Percentiles rank a stretch among this genome's conserved stretches.
These are phyloP conservation scores for Mesitornis unicolor DNA, from an alignment of 2,113 vertebrate genomes.

Conservation along the genomic window DNA sequence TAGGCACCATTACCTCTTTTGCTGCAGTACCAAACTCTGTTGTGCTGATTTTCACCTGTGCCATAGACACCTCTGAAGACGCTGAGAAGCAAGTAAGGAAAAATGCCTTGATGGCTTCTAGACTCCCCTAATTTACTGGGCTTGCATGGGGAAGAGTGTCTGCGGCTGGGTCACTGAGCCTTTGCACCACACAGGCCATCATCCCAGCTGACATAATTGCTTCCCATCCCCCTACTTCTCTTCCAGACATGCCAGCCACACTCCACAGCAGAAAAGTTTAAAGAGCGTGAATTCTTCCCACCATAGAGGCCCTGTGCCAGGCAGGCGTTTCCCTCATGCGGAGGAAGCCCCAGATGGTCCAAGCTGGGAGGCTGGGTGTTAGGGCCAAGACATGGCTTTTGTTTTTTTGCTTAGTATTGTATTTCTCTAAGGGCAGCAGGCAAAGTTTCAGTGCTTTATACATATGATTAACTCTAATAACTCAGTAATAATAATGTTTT, in stretches of 20 bases:
- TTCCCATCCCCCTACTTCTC: neutral
- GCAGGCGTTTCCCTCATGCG: neutral
- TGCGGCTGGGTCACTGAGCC: neutral
- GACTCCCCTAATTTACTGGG: neutral
- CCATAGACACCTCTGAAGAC: fast-evolving
- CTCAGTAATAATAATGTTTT: neutral
- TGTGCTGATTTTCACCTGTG: neutral
- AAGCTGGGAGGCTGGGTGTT: neutral
- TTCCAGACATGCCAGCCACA: neutral
- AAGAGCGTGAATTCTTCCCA: neutral
- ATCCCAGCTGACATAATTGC: neutral
- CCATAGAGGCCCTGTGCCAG: fast-evolving
- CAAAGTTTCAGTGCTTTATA: neutral
- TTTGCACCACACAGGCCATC: neutral
- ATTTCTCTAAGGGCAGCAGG: neutral
- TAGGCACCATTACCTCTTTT: neutral
- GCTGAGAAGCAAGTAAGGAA: neutral
- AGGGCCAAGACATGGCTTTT: neutral
- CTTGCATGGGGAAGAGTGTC: neutral
- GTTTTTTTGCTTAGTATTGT: neutral
- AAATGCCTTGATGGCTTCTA: neutral
- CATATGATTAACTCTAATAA: neutral
- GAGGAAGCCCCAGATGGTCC: neutral
- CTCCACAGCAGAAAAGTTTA: neutral
- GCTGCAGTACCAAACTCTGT: neutral